Base-by-base conservation (phyloP, 2,113 vertebrate genomes). In the Proteles cristata region DNA sequence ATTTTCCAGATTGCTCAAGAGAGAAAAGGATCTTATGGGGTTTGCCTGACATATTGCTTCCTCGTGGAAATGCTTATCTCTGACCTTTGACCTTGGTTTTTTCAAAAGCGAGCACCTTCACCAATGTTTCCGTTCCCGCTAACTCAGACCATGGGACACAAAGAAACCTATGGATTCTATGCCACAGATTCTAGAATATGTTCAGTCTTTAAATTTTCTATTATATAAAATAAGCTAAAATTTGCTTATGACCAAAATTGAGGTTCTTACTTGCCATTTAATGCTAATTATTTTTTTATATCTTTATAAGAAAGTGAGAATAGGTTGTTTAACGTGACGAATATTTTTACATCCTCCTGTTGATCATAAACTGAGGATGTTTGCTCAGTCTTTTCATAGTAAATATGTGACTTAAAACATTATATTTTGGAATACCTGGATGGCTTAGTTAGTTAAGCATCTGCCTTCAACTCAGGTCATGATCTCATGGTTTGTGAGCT, bases 291-390 rank as follows among this genome's bases (percentile, higher is more conserved):
- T 63, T 85, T 83, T 92, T 85, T 83, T 92, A 50, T 4, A 79
- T 89, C 39, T 84, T 93, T 61, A 23, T 33, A 82, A 82, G 55
- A 88, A 90, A 88, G 55, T 74, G 25, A 96, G 74, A 97, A 68
- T 81, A 43, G 11, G 4, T 87, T 86, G 25, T 74, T 87, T 68
- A 69, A 50, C 74, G 26, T 94, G 45, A 80, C 65, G 39, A n/a
- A 50, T 83, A 31, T 83, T 88, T 86, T 88, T 80, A 39, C 66
- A 66, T 23, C 19, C 39, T 82, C 10, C 65, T 82, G n/a, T 33
- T 73, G 48, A 48, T 93, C 33, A 80, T 53, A 53, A 94, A 84
- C 28, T 50, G 68, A 81, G 17, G 8, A 12, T 68, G 2, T 88
- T 88, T 65, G 31, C 16, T 21, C 83, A 14, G 61, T 53, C 28